Percentiles rank a stretch among this genome's conserved stretches.
These are phyloP conservation scores for Uria lomvia DNA, from an alignment of 2,113 vertebrate species.

Conservation along the genomic window DNA sequence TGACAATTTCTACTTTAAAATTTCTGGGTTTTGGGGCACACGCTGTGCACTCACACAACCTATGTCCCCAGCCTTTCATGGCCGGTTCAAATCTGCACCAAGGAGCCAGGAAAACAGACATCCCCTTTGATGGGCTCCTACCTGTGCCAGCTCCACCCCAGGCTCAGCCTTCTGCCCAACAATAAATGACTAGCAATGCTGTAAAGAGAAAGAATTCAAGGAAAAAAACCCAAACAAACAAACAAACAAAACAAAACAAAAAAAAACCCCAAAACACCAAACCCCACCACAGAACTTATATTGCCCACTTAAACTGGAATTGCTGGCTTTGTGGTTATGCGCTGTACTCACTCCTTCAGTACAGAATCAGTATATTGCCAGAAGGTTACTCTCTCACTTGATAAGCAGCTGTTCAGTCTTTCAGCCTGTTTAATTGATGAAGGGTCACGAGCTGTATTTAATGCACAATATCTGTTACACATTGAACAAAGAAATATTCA, in stretches of 20 bases:
- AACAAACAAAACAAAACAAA: too few species aligned
- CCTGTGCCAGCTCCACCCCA: background rate
- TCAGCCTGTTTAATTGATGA: background rate
- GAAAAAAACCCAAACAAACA: background rate
- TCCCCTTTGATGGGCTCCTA: background rate
- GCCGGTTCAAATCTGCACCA: background rate
- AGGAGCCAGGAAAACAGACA: background rate
- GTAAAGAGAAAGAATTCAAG: background rate
- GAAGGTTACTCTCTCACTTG: background rate
- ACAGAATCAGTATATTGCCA: background rate
- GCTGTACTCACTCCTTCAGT: background rate
- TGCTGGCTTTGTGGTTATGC: background rate
- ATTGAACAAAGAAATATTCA: background rate
- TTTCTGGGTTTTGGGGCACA: background rate
- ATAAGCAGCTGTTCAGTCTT: background rate
- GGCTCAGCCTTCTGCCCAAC: background rate
- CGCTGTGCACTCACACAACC: background rate
- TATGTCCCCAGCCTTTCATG: background rate
- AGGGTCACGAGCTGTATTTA: background rate
- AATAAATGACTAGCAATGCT: background rate
- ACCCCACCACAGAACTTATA: background rate
- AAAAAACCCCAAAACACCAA: too few species aligned
- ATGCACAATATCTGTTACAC: background rate
- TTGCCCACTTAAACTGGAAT: background rate
- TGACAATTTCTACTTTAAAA: background rate